Base-by-base conservation (phyloP, 2,797 vertebrate genomes). In the Dallia pectoralis region DNA sequence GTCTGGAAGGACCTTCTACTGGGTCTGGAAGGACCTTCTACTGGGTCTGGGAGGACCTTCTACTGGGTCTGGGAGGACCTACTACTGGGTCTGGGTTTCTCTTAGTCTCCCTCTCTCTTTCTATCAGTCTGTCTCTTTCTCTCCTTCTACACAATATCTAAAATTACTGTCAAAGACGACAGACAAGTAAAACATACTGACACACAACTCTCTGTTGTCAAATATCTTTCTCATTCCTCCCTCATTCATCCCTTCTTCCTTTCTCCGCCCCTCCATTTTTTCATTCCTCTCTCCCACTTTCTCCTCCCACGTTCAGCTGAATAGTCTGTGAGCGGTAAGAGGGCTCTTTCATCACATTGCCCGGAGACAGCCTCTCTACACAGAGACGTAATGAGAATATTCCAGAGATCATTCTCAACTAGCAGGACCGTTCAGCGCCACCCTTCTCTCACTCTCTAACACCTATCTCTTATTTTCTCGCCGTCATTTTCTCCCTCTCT, bases 161-260 rank as follows among this genome's bases (percentile, higher is more conserved):
- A n/a, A n/a, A n/a, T n/a, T n/a, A n/a, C n/a, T n/a, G n/a, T n/a
- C n/a, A n/a, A n/a, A n/a, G n/a, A n/a, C n/a, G n/a, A n/a, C n/a
- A n/a, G n/a, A n/a, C n/a, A 44, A 44, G 1, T 44, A 11, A 3
- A 44, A 44, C 40, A 2, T 11, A 44, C 40, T 44, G 40, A 1
- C 7, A 3, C 12, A 44, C 22, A 82, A 71, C 81, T 77, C 83
- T 83, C 86, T 86, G 77, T 81, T 82, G 80, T 65, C 81, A 62
- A 70, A 85, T 74, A 16, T 7, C 16, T 7, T 18, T 18, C 59
- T 7, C 59, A 6, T 3, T 4, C 7, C 51, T 74, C 83, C 78
- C 74, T 82, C 74, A 65, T 44, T 33, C 63, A 32, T 70, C 70
- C 62, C 79, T 74, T 71, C 29, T 73, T 76, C 74, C 48, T 30